These are phyloP conservation scores for Boleophthalmus pectinirostris DNA, from an alignment of 2,113 vertebrate genomes.

Conservation along the genomic window DNA sequence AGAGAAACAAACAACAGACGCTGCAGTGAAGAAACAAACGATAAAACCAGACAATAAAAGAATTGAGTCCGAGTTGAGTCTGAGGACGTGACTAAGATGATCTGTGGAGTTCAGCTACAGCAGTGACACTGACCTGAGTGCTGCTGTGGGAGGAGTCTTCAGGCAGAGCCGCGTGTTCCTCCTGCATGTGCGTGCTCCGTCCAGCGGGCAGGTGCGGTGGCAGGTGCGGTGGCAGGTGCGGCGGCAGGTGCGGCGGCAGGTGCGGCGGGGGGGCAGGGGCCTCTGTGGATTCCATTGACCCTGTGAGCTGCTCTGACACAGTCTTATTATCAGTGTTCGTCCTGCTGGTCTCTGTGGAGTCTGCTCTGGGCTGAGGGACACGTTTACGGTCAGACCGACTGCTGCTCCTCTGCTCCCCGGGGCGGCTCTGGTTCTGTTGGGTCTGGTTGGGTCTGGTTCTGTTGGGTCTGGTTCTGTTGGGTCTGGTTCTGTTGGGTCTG, in stretches of 20 bases:
- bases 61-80: too few species aligned
- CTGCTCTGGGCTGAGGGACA: constrained; percentile 69
- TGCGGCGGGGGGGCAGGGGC: not conserved
- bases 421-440: too few species aligned
- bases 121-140: constrained; percentile 61
- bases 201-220: constrained; percentile 1
- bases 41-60: too few species aligned
- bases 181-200: constrained; percentile 21
- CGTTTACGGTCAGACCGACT: constrained; percentile 83
- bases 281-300: constrained; percentile 29
- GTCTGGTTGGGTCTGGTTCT: not conserved
- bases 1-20: too few species aligned
- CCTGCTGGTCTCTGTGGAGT: constrained; percentile 30
- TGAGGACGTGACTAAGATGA: too few species aligned
- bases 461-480: not conserved
- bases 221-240: too few species aligned
- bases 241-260: too few species aligned
- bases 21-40: too few species aligned
- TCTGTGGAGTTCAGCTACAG: not conserved
- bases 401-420: constrained; percentile 30
- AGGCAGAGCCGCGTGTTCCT: constrained; percentile 18
- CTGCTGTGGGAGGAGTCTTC: constrained; percentile 13
- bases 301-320: constrained; percentile 60
- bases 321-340: constrained; percentile 27
- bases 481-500: not conserved